These are phyloP conservation scores for Botia kubotai DNA, from an alignment of 2,797 vertebrate genomes.

Conservation along the genomic window DNA sequence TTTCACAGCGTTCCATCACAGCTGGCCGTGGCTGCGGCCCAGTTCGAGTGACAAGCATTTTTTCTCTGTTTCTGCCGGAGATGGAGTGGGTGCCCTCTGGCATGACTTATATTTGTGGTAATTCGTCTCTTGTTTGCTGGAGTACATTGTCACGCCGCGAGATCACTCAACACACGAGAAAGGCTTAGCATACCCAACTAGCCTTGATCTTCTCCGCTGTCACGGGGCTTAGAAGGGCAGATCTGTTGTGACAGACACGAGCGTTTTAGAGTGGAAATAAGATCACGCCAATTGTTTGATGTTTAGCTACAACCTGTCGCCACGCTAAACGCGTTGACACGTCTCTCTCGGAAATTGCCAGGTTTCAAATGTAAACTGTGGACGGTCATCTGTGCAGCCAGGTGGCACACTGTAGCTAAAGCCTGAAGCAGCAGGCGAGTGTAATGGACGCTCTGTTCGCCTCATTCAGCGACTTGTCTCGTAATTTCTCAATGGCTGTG, in stretches of 20 bases:
- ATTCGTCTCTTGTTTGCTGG: constrained; percentile 42
- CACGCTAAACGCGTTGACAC: constrained; percentile 44
- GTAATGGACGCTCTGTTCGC: not conserved
- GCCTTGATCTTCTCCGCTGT: constrained; percentile 16
- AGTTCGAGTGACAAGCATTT: not conserved
- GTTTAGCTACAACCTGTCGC: constrained; percentile 34
- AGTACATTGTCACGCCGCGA: not conserved
- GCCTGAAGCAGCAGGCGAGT: not conserved
- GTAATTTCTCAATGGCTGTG: not conserved
- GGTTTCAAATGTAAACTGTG: constrained; percentile 10
- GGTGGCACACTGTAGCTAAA: constrained; percentile 26
- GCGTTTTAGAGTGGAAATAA: constrained; percentile 39
- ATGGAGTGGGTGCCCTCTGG: constrained; percentile 17
- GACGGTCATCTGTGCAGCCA: constrained; percentile 47
- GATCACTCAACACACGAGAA: constrained; percentile 1
- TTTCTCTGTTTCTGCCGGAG: constrained; percentile 1
- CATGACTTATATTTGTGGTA: constrained; percentile 20
- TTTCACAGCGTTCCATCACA: constrained; percentile 2
- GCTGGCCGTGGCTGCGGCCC: constrained; percentile 1
- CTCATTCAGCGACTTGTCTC: not conserved
- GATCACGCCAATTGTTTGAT: constrained; percentile 40
- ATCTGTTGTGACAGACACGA: constrained; percentile 11
- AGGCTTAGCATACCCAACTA: not conserved
- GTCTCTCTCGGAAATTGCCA: constrained; percentile 37
- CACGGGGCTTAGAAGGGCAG: not conserved